Percentiles rank a stretch among this genome's conserved stretches.
Conservation (phyloP, 2,797 vertebrate species). For the Acanthurus leucopareius region DNA sequence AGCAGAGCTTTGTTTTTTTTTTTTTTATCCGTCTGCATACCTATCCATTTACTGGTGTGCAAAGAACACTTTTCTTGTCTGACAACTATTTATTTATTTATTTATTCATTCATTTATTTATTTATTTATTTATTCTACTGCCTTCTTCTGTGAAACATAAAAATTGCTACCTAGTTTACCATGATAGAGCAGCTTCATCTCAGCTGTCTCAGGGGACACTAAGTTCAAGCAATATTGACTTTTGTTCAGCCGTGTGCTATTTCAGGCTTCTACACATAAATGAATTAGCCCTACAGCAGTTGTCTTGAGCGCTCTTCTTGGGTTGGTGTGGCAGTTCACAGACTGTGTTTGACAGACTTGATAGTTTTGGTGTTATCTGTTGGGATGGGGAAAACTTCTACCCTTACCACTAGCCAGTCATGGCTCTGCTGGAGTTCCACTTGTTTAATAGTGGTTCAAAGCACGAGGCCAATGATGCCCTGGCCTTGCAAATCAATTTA, state of each 20-base stretch:
- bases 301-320: too few relatives aligned
- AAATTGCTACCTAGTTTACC: too few relatives aligned
- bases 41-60: not conserved
- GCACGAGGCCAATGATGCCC: not conserved
- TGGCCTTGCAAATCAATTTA: too few relatives aligned
- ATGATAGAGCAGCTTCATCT: not conserved
- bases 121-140: not conserved
- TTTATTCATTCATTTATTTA: not conserved
- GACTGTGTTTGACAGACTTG: too few relatives aligned
- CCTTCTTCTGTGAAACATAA: not conserved
- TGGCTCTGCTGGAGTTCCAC: not conserved
- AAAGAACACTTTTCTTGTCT: not conserved
- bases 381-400: not conserved
- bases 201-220: not conserved
- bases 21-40: not conserved
- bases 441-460: not conserved
- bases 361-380: too few relatives aligned
- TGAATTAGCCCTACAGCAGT: too few relatives aligned
- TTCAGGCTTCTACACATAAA: not conserved
- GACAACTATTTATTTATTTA: too few relatives aligned
- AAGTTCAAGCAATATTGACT: not conserved
- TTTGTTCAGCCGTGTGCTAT: not conserved
- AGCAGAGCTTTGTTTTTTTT: not conserved
- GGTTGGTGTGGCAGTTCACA: too few relatives aligned
- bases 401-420: not conserved